Base-by-base conservation (phyloP, 2,113 vertebrate genomes). In the Podocnemis expansa region DNA sequence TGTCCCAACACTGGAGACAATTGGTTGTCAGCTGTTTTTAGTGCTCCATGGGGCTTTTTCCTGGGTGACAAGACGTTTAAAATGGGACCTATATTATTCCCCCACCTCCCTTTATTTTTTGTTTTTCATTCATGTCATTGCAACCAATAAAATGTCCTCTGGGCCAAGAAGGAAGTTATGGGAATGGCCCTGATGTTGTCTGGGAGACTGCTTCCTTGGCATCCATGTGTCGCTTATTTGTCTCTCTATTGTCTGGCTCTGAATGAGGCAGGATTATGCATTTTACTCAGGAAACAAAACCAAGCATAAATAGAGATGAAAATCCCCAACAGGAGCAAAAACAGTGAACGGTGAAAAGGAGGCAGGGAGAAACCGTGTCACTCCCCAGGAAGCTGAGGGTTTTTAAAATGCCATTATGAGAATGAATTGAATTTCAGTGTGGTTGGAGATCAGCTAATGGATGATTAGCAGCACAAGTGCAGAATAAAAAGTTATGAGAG, bases 241-340 rank as follows among this genome's bases (percentile, higher is more conserved):
- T 91, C 70, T 85, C 88, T 58, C 87, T 87, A 94, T 96, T 97
- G 96, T 96, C 91, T 90, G 87, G 14, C 70, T 95, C 85, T 92
- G 89, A 97, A 97, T 96, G 86, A 87, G 38, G 73, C 1, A 4
- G 94, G 94, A 97, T 96, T 96, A 95, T 91, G 45, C 93, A 78
- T 91, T 89, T 93, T 87, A 95, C 95, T 95, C 76, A 86, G 83
- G 78, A 86, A 82, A 96, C 80, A 95, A 96, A 93, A 21, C 70
- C 63, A 54, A 85, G 86, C 88, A 87, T 83, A 92, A 96, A 91
- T 93, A 91, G 63, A 90, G 63, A 60, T 63, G 82, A 89, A 91
- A 90, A 92, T 94, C 93, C 88, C 76, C 41, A 60, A 1, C 78
- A 92, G 75, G 6, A 25, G 92, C 51, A 87, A 89, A 93, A 95